Base-by-base conservation (phyloP, 2,888 invertebrate species). In the Clistopyga incitator region DNA sequence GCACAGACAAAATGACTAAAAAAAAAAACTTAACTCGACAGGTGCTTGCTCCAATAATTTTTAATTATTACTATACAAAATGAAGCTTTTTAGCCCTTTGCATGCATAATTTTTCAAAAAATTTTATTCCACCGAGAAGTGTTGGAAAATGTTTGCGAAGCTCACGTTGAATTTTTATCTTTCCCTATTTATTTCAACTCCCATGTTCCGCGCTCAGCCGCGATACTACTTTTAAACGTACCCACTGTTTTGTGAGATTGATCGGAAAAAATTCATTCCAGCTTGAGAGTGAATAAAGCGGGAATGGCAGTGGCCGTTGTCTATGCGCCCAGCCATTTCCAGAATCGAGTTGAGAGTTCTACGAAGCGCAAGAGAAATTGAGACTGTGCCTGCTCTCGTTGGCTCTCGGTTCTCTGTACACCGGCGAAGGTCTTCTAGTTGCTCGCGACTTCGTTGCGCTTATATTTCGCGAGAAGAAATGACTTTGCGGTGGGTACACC, bases 401-500 rank as follows among this genome's bases (percentile, higher is more conserved):
- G 65, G 23, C 20, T 45, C 45, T 34, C 34, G 25, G 13, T 56
- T 3, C 23, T 13, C 56, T 6, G 64, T 65, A 20, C 11, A 42
- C 59, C 47, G n/a, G 25, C 38, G 45, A 59, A 50, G 29, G 67
- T 77, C 45, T 45, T 34, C 50, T 20, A 34, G 67, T 68, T 67
- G 50, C 50, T 42, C 25, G 71, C 42, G 42, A 71, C 25, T 71
- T 54, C 54, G 54, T 29, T 64, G 65, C 65, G 25, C 64, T 65
- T 65, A 65, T 78, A 71, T 54, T 65, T 54, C 20, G 45, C 47
- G 6, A 42, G 20, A 72, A 72, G 67, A 74, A 80, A 75, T 38
- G 61, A 80, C 80, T 80, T 61, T 80, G 80, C 52, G 80, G 72
- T 52, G 45, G n/a, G 56, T 34, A 47, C 3, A 45, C 50, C n/a